A percentile compares a stretch with the other conserved stretches of the same genome.
phyloP scores from a whole-genome alignment of 2,113 vertebrate species.

The Garra rufa region DNA sequence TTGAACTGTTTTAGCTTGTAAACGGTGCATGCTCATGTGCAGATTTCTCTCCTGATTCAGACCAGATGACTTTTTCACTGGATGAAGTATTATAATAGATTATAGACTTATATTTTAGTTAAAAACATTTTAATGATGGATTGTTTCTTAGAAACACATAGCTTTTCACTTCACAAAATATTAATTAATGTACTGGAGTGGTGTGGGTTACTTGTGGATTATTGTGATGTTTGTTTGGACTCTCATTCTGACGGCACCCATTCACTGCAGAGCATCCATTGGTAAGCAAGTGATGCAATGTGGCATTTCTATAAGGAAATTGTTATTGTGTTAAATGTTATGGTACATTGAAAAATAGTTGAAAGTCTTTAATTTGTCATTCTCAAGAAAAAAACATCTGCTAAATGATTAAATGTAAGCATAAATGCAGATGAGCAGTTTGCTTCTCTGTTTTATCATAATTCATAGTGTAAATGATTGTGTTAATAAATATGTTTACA shows the following conservation, averaged over 20 bases:
- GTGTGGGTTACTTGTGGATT: too few species aligned
- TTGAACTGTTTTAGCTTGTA: too few species aligned
- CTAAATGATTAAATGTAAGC: neutral
- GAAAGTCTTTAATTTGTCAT: too few species aligned
- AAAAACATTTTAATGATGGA: too few species aligned
- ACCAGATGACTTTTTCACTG: too few species aligned
- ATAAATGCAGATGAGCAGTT: neutral
- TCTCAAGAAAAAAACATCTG: neutral
- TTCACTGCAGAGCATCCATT: neutral
- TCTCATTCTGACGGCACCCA: neutral
- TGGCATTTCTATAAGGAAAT: neutral
- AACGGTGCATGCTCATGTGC: too few species aligned
- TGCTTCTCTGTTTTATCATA: neutral
- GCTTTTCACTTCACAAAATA: too few species aligned
- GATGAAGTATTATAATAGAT: too few species aligned
- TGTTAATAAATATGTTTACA: neutral
- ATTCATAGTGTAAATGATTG: neutral
- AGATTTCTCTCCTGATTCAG: too few species aligned
- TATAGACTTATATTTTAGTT: too few species aligned
- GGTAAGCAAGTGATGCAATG: neutral
- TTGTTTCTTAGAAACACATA: too few species aligned
- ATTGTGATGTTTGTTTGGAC: neutral
- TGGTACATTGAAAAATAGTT: too few species aligned
- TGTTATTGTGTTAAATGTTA: neutral
- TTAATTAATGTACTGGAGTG: neutral